Evolutionary conservation across 2,888 invertebrate genomes (phyloP), one percentile per base, ranked within the genome.

Genomic region (Apodemia zela): DNA sequence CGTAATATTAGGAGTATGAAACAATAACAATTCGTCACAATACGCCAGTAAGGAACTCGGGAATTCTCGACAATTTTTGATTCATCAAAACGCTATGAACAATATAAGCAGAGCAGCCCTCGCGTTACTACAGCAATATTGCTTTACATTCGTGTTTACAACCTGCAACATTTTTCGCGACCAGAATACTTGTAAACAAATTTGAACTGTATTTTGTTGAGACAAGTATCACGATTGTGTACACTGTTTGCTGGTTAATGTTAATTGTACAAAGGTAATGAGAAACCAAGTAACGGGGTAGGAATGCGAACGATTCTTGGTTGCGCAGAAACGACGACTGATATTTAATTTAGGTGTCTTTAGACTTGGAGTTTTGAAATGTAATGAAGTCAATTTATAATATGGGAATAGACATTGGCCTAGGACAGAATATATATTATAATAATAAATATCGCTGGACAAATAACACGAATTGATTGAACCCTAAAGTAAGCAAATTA

Each of bases 111-210:
- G 45, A 7, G n/a, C n/a, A 11, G 54, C 13, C 54, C 13, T 25
- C 25, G 15, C 25, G 25, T 54, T 6, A 54, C 18, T 15, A 25
- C 10, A 54, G 21, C 13, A 15, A 54, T 54, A 54, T 54, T 54
- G 54, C 54, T 54, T 25, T 54, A 54, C 54, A 25, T 54, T 54
- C 21, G 25, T 21, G 54, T 54, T 21, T 54, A 54, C 54, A 54
- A 54, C 54, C 54, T 54, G 54, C 54, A 13, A 21, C 11, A 25
- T 54, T 54, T 54, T 25, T 54, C 21, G 5, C 21, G 13, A 13
- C 15, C 0, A 3, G 5, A 15, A 25, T 13, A 54, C 25, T 21
- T 54, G 54, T 21, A 15, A 15, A 25, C 54, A 3, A 54, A 25
- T 15, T 25, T 10, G 1, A 25, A 54, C 54, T 54, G 21, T 54